These are phyloP conservation scores for Pedetes capensis DNA, from an alignment of 2,113 vertebrate genomes.

Conservation along the genomic window DNA sequence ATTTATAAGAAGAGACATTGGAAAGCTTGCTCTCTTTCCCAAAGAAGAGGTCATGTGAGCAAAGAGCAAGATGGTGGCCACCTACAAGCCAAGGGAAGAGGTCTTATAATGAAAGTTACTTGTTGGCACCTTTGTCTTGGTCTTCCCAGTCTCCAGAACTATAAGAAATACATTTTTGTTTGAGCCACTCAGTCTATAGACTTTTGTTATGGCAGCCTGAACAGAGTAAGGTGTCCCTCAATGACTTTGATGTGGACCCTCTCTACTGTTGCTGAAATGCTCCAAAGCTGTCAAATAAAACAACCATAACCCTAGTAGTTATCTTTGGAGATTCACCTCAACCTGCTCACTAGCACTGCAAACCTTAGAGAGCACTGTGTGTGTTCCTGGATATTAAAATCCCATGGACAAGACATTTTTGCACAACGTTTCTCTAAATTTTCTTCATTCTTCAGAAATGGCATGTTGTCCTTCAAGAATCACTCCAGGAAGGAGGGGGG, in stretches of 20 bases:
- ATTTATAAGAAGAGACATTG: not conserved
- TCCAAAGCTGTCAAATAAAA: not conserved
- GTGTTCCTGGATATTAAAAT: not conserved
- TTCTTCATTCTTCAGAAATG: constrained; percentile 41
- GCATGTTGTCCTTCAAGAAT: constrained; percentile 50
- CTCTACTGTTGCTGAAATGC: not conserved
- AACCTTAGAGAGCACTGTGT: not conserved
- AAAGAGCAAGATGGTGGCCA: not conserved
- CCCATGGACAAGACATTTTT: not conserved
- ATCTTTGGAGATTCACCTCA: not conserved
- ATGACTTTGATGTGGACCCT: not conserved
- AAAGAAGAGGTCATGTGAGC: not conserved
- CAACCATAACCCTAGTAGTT: not conserved
- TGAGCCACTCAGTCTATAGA: not conserved
- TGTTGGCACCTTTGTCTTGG: not conserved
- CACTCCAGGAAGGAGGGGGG: constrained; percentile 45
- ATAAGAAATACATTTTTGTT: not conserved
- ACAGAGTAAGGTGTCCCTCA: not conserved
- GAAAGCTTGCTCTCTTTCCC: not conserved
- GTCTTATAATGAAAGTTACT: not conserved
- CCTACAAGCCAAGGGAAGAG: not conserved
- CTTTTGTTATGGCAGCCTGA: not conserved
- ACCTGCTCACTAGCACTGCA: not conserved
- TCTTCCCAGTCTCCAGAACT: not conserved
- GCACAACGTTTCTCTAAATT: not conserved